These are phyloP conservation scores for Crax fasciolata DNA, from an alignment of 2,797 vertebrate genomes.

Conservation along the genomic window DNA sequence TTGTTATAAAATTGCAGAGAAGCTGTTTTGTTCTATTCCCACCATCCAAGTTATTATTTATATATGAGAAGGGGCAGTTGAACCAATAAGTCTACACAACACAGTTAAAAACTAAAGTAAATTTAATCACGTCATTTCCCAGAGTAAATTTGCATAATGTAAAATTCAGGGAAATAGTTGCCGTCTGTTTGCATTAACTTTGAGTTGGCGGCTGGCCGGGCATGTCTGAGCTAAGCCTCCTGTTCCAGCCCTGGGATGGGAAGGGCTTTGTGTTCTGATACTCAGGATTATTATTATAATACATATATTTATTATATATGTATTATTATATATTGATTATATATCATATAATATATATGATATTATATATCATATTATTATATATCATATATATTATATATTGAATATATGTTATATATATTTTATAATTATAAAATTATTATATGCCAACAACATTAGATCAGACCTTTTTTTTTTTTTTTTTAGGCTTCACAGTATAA, in stretches of 20 bases:
- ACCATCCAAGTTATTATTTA: not conserved
- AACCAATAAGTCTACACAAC: not conserved
- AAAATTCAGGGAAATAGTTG: not conserved
- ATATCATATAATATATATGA: too few species aligned
- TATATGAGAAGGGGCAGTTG: not conserved
- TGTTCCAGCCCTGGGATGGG: fast-evolving
- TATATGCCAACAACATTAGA: not conserved
- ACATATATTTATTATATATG: too few species aligned
- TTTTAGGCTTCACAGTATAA: not conserved
- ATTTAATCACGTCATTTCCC: not conserved
- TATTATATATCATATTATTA: too few species aligned
- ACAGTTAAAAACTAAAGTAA: not conserved
- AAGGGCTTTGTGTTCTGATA: not conserved
- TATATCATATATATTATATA: too few species aligned
- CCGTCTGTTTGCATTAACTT: not conserved
- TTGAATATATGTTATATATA: too few species aligned
- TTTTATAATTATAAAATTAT: too few species aligned
- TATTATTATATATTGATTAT: too few species aligned
- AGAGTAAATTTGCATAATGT: not conserved
- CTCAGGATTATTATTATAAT: not conserved
- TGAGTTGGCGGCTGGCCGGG: fast-evolving
- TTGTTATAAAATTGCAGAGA: not conserved
- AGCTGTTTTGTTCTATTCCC: not conserved
- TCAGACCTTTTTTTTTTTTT: not conserved
- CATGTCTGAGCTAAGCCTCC: not conserved